These are phyloP conservation scores for Harpagifer antarcticus DNA, from an alignment of 2,797 vertebrate species.

Conservation along the genomic window DNA sequence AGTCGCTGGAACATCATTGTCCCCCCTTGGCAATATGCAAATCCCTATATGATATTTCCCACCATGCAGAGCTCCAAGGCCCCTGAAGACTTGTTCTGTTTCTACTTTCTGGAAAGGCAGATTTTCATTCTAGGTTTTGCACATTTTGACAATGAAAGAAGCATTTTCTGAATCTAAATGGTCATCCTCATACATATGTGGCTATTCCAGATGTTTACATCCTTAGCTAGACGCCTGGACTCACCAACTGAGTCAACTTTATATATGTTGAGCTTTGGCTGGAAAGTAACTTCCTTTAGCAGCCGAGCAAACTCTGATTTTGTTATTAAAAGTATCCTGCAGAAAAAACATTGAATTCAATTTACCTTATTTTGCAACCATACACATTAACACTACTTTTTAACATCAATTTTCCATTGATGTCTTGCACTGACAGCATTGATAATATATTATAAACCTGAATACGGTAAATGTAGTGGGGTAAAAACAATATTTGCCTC, in stretches of 20 bases:
- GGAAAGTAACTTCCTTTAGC: neutral
- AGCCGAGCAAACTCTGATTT: neutral
- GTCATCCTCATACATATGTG: slow-evolving; percentile 37
- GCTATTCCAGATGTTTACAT: slow-evolving; percentile 22
- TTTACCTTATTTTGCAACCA: neutral
- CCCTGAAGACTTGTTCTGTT: slow-evolving; percentile 68
- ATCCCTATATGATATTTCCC: slow-evolving; percentile 75
- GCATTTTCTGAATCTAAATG: slow-evolving; percentile 43
- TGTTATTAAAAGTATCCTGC: slow-evolving; percentile 15
- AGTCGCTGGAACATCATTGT: slow-evolving; percentile 73
- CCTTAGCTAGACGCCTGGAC: slow-evolving; percentile 19
- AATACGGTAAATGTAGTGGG: too few species aligned
- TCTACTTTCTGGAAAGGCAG: slow-evolving; percentile 63
- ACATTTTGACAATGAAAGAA: slow-evolving; percentile 64
- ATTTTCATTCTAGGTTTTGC: slow-evolving; percentile 54
- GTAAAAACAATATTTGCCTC: too few species aligned
- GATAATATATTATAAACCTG: too few species aligned
- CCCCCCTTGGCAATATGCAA: slow-evolving; percentile 81
- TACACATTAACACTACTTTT: neutral
- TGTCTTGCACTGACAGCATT: neutral
- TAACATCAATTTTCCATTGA: neutral
- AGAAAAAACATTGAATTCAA: slow-evolving; percentile 23
- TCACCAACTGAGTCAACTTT: slow-evolving; percentile 10
- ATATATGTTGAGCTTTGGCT: slow-evolving; percentile 1
- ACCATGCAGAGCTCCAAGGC: slow-evolving; percentile 67